These are phyloP conservation scores for Nomia melanderi DNA, from an alignment of 1,140 invertebrate species.

Conservation along the genomic window DNA sequence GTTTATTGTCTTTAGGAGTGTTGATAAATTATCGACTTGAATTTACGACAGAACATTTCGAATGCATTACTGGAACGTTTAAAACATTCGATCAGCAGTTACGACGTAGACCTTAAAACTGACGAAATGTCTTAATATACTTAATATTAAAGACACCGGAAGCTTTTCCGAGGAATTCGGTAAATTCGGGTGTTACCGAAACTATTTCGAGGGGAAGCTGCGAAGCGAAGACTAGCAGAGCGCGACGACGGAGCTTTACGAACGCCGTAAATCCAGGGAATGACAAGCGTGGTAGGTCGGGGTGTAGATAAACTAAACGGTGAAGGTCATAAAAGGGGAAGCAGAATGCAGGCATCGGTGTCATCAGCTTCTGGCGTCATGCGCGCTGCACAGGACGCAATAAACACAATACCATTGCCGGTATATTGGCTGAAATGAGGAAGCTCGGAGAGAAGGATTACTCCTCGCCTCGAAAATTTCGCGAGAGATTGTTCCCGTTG, in stretches of 20 bases:
- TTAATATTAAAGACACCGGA: neutral
- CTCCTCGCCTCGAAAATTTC: too few species aligned
- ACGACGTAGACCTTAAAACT: too few species aligned
- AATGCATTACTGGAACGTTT: too few species aligned
- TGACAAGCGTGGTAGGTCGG: slow-evolving; percentile 11
- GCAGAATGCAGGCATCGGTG: slow-evolving; percentile 1
- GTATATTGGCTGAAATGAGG: neutral
- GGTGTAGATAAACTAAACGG: slow-evolving; percentile 68
- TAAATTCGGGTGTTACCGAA: neutral
- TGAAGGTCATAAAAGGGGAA: slow-evolving; percentile 58
- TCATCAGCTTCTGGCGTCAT: slow-evolving; percentile 8
- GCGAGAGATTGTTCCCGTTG: neutral
- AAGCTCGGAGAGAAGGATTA: neutral
- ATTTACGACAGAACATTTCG: too few species aligned
- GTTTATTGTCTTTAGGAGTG: too few species aligned
- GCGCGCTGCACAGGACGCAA: slow-evolving; percentile 16
- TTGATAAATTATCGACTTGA: too few species aligned
- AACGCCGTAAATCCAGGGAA: slow-evolving; percentile 56
- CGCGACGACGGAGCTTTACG: slow-evolving; percentile 55
- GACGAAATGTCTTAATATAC: too few species aligned
- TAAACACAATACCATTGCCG: slow-evolving; percentile 43
- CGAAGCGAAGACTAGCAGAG: neutral
- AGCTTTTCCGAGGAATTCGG: neutral
- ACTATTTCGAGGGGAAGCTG: neutral
- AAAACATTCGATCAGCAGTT: too few species aligned